phyloP scores from a whole-genome alignment of 2,888 invertebrate species.

The Meteorus cinctellus region DNA sequence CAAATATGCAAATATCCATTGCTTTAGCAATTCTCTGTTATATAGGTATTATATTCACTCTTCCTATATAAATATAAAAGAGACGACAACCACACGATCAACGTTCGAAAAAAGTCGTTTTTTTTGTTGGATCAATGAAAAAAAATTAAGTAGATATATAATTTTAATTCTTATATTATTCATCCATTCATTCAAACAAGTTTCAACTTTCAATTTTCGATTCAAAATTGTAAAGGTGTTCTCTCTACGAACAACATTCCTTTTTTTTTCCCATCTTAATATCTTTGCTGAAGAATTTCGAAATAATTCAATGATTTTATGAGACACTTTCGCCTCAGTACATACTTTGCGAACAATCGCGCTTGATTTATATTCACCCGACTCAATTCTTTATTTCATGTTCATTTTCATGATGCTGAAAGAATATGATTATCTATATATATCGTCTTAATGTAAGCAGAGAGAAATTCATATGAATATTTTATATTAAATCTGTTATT shows the following conservation, averaged over 20 bases:
- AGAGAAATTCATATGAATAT: no score
- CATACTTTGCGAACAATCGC: neutral
- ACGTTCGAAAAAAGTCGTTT: no score
- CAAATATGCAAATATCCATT: slow-evolving; percentile 42
- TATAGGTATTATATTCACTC: neutral
- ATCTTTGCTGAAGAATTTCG: neutral
- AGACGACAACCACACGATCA: no score
- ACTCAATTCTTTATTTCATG: neutral
- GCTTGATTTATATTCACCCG: neutral
- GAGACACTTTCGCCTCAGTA: neutral
- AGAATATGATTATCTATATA: slow-evolving; percentile 1
- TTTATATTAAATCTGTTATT: no score
- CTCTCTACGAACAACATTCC: no score
- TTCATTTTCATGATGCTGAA: neutral
- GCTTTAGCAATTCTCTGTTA: neutral
- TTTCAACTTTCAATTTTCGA: neutral
- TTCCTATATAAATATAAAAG: neutral
- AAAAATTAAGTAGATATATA: no score
- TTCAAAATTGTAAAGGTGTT: neutral
- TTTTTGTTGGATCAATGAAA: no score
- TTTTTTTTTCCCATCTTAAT: neutral
- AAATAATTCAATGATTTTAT: neutral
- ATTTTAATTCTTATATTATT: no score
- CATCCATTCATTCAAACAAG: no score
- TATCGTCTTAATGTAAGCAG: neutral